A percentile compares a stretch with the other conserved stretches of the same genome.
phyloP scores from a whole-genome alignment of 2,113 vertebrate genomes.

The Centropristis striata region DNA sequence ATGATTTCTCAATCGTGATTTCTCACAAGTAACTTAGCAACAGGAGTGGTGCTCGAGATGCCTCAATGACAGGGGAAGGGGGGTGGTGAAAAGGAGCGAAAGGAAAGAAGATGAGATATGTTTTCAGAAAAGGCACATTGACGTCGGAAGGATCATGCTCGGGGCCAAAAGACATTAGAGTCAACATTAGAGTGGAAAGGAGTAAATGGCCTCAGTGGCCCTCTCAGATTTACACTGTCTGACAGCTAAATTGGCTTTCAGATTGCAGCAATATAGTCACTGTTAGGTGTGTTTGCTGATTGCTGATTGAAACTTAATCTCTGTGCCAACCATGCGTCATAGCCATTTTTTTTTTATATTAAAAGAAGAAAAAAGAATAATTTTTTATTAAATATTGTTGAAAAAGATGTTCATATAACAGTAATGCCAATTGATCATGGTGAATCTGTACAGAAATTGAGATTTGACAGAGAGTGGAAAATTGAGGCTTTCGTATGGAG shows the following conservation, averaged over 20 bases:
- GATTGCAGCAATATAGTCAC: neutral
- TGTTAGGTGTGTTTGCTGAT: neutral
- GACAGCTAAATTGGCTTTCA: slow-evolving; percentile 22
- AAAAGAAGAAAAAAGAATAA: neutral
- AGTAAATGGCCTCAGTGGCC: slow-evolving; percentile 26
- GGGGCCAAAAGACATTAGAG: neutral
- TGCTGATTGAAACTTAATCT: neutral
- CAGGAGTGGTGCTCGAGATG: slow-evolving; percentile 3
- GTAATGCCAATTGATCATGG: neutral
- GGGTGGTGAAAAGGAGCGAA: neutral
- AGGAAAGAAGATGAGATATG: neutral
- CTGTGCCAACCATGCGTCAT: neutral
- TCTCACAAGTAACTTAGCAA: slow-evolving; percentile 11
- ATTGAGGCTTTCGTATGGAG: neutral
- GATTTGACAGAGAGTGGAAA: neutral
- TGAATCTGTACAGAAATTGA: no score
- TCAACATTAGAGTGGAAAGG: slow-evolving; percentile 7
- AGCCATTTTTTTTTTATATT: neutral
- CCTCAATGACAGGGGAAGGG: neutral
- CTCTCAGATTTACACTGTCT: slow-evolving; percentile 11
- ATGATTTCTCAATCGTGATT: slow-evolving; percentile 7
- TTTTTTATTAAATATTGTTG: no score
- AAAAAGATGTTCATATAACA: neutral
- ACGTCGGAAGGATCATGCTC: neutral
- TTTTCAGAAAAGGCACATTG: neutral